Evolutionary conservation across 1,140 invertebrate genomes (phyloP).

Genomic region (Aphelenchoides besseyi): DNA sequence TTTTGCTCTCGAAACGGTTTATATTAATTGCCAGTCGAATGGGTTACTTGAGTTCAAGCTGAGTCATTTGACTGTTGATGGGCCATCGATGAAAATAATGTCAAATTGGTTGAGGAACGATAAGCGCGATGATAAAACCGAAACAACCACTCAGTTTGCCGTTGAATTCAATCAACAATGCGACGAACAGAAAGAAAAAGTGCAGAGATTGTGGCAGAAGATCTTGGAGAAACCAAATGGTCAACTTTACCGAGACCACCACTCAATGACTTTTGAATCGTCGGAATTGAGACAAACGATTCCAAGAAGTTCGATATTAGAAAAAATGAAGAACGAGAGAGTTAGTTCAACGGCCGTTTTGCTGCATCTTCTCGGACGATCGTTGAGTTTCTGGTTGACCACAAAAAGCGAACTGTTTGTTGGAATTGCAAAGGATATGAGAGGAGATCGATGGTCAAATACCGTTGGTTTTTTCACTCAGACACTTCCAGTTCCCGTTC

Average conservation of each 20-base stretch:
- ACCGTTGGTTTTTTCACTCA: conserved; percentile 24
- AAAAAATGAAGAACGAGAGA: background rate
- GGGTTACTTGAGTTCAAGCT: conserved; percentile 11
- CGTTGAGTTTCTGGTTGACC: conserved; percentile 10
- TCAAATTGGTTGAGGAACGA: conserved; percentile 6
- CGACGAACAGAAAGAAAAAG: background rate
- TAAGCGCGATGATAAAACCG: background rate
- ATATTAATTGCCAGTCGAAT: background rate
- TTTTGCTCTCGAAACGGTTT: conserved; percentile 9
- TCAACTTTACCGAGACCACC: background rate
- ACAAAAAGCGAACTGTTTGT: conserved; percentile 12
- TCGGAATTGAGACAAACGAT: background rate
- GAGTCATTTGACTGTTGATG: conserved; percentile 28
- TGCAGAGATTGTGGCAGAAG: conserved; percentile 26
- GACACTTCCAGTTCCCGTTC: conserved; percentile 23
- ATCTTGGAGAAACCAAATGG: background rate
- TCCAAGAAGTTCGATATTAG: background rate
- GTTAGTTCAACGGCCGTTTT: background rate
- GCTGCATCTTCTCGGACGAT: background rate
- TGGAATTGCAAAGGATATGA: conserved; percentile 29
- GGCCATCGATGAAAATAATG: conserved; percentile 34
- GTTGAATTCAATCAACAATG: conserved; percentile 19
- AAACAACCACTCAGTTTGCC: conserved; percentile 5
- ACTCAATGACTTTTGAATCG: background rate
- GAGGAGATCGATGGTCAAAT: conserved; percentile 25